Evolutionary conservation across 2,797 vertebrate species (phyloP), one percentile per base, ranked within the genome.

Genomic region (Pogoniulus pusillus): DNA sequence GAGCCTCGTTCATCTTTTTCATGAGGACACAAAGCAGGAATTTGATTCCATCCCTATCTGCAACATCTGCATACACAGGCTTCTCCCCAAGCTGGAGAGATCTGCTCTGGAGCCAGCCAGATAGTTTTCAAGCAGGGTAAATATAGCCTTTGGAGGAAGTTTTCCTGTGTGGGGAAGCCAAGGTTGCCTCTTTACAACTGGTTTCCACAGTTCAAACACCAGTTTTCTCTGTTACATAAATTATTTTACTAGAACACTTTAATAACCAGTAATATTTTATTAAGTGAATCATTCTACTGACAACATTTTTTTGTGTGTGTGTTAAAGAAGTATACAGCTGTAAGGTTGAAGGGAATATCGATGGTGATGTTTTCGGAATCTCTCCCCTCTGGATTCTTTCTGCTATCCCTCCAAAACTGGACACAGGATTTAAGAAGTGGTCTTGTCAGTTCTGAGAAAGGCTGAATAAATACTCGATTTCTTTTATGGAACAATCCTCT

Each of bases 231-330:
- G 86, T 86, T 91, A 85, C 78, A 95, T 94, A 91, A 93, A 95
- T 94, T 94, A 95, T 96, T 94, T 93, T 94, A 94, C 82, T 94
- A 93, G 87, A 94, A 76, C 93, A 92, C 85, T 94, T 95, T 93
- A 94, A 95, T 91, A 93, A 89, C 82, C 85, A 94, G 90, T 80
- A 90, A 94, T 95, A 93, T 95, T 95, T 95, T 94, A 85, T 93
- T 79, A 91, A 94, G 84, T 89, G 90, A 94, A 87, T 90, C 90
- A 91, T 85, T 69, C 81, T 91, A 78, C 84, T 89, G 89, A 95
- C 92, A 93, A 93, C 65, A 20, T 78, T 94, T 39, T 39, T 90
- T 39, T 39, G 11, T 95, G 89, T 95, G 89, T 93, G 79, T 82
- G 55, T 82, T 89, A 82, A 85, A 95, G 81, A 82, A 89, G 69